Evolutionary conservation across 2,113 vertebrate species (phyloP), one percentile per base, ranked within the genome.

Genomic region (Lates calcarifer): DNA sequence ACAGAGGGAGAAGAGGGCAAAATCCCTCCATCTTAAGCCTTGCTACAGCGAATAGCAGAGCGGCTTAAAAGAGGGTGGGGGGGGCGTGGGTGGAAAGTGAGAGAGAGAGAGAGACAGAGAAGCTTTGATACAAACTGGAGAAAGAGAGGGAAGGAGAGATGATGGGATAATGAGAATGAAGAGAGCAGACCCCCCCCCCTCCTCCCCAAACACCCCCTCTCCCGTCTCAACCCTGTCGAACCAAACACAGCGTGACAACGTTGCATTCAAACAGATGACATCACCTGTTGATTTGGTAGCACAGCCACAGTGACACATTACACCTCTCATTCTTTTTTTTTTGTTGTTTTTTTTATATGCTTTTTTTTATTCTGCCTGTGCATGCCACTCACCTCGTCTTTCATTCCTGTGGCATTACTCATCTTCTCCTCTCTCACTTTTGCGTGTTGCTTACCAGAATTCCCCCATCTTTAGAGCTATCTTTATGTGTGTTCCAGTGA

Each of bases 241-340:
- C 73, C 49, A 63, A 77, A 82, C 74, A 29, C 75, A 8, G 79
- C 15, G 0, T 35, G 83, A 84, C 73, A n/a, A 43, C 35, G 9
- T 70, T 53, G 18, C 67, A 61, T 87, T 87, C 83, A 56, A 61
- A 69, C 79, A 63, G 81, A 90, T 86, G 87, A 91, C 81, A 90
- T 89, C 91, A 92, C 93, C 90, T 90, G 92, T 93, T 91, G 90
- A 89, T 91, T 73, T 72, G 66, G 55, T 67, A 47, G 79, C 74
- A 56, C 37, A 71, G 73, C 49, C 64, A 31, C 26, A 6, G 78
- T 76, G 84, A 79, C 68, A 78, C 67, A 60, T 86, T 57, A 77
- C 39, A 78, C 63, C 1, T 45, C 61, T 39, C 53, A 8, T 28
- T 41, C 61, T 66, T 71, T 47, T 57, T 70, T 55, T 74, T 47